Evolutionary conservation across 1,140 invertebrate genomes (phyloP), one percentile per base, ranked within the genome.

Genomic region (Tetramorium simillimum): DNA sequence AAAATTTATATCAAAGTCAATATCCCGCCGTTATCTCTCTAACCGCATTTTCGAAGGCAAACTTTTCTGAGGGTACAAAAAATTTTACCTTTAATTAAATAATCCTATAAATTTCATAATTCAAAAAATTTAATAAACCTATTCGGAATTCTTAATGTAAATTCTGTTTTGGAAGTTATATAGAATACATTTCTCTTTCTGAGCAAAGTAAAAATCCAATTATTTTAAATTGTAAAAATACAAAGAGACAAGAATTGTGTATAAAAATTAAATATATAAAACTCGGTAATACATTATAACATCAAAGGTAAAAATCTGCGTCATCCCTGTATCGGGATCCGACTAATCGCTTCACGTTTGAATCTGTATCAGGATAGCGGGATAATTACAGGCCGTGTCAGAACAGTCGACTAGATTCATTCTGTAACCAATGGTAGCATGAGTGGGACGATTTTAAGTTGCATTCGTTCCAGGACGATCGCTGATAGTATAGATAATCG

Each of bases 371-470:
- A 37, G 6, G 40, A 73, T 24, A 49, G n/a, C 53, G 46, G 24
- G 33, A 82, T 82, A 60, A 82, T 82, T 82, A 75, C 53, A 73
- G 14, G 5, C 18, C 5, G 16, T 7, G 10, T 60, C 21, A n/a
- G n/a, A 43, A n/a, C 51, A 40, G 46, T 56, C 40, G 24, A 21
- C 40, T 46, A n/a, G 51, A 73, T 58, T 40, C 49, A 84, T 73
- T 3, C 24, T 18, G 12, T 49, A 75, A 77, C 63, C 76, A 9
- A 37, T 80, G 67, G 67, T 16, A 51, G 46, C n/a, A 43, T 37
- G 33, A 80, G 33, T 58, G 58, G 46, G 69, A 86, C 60, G 69
- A 62, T 67, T 80, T 67, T 51, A 86, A 76, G 78, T 88, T 67
- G 63, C 70, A 76, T 81, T 88, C 75, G 58, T 43, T 56, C 14